Conservation (phyloP, 2,113 vertebrate species). For the Pangasianodon gigas region DNA sequence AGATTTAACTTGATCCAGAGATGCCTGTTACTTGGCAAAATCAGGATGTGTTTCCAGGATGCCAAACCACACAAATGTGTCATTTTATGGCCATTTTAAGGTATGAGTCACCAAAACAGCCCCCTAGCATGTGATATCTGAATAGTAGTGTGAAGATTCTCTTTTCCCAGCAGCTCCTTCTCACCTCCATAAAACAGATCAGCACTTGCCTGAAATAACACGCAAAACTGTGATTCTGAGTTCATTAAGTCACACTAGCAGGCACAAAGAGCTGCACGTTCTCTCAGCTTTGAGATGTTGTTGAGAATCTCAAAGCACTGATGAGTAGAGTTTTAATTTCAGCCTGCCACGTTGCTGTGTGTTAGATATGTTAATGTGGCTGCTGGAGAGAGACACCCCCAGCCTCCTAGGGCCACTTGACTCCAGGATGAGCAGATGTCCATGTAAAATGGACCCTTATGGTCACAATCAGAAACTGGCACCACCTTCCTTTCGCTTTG, state of each 20-base stretch:
- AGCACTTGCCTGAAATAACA: conserved; percentile 12
- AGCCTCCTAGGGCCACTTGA: conserved; percentile 68
- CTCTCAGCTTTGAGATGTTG: conserved; percentile 42
- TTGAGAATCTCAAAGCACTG: conserved; percentile 8
- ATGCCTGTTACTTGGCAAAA: background rate
- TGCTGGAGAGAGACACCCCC: conserved; percentile 48
- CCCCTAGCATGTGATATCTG: background rate
- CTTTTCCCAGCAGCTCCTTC: conserved; percentile 7
- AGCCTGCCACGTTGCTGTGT: conserved; percentile 36
- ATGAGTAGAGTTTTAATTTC: conserved; percentile 25
- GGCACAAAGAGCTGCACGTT: conserved; percentile 11
- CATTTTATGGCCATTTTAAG: background rate
- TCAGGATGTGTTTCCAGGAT: too few species aligned
- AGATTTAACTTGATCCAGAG: background rate
- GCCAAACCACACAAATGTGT: background rate
- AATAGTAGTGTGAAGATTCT: background rate
- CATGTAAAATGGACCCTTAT: conserved; percentile 75
- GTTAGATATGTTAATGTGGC: conserved; percentile 56
- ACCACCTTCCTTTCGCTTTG: conserved; percentile 67
- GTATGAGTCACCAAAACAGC: background rate
- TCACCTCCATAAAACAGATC: conserved; percentile 8
- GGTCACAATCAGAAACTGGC: conserved; percentile 75
- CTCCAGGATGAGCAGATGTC: conserved; percentile 78
- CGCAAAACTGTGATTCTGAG: background rate
- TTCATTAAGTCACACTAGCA: conserved; percentile 32